Percentiles rank a stretch among this genome's conserved stretches.
Evolutionary conservation across 2,113 vertebrate species (phyloP).

Genomic region (Globicephala melas): DNA sequence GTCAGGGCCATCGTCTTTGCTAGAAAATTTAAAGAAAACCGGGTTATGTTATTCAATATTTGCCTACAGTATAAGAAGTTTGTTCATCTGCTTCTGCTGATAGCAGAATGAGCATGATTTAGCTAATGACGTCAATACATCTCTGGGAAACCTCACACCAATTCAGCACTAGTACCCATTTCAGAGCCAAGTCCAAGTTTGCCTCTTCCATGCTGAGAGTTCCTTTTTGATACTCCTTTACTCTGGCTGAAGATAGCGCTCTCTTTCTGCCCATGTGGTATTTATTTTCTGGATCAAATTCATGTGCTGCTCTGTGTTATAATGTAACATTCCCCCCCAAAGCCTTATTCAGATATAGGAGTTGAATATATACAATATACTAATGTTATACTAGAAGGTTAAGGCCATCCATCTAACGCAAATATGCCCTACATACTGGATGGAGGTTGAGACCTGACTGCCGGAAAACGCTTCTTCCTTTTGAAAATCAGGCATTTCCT

Average conservation of each 20-base stretch:
- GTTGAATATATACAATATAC: background rate
- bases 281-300: conserved; percentile 21
- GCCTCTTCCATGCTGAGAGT: background rate
- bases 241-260: background rate
- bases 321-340: background rate
- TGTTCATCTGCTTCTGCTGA: background rate
- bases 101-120: background rate
- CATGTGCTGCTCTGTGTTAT: background rate
- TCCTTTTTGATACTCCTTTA: background rate
- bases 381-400: background rate
- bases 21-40: conserved; percentile 57
- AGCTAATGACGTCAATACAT: background rate
- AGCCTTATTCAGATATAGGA: background rate
- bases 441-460: background rate
- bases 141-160: background rate
- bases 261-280: background rate
- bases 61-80: background rate
- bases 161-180: background rate
- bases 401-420: background rate
- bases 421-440: background rate
- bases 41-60: background rate
- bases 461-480: background rate
- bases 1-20: conserved; percentile 87
- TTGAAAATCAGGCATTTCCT: background rate
- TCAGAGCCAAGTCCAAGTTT: background rate